A percentile compares a stretch with the other conserved stretches of the same genome.
Conservation (phyloP, 2,888 invertebrate species). For the Hetaerina titia region DNA sequence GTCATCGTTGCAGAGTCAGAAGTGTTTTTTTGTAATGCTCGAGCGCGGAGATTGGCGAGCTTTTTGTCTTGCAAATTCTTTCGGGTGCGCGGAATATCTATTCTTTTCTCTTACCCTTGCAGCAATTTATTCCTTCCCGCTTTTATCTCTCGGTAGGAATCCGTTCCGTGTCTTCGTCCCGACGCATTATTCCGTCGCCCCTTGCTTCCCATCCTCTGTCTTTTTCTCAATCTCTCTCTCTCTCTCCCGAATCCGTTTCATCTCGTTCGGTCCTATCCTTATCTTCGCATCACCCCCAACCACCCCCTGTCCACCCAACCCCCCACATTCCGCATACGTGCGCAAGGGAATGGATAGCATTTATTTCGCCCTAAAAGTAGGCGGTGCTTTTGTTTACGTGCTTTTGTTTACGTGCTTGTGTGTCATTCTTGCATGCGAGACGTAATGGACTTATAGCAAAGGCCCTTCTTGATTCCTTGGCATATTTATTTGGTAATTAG, state of each 20-base stretch:
- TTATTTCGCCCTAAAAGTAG: neutral
- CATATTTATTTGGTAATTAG: no score
- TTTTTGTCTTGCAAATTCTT: constrained; percentile 36
- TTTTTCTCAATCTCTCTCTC: no score
- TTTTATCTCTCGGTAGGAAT: neutral
- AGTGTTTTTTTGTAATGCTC: neutral
- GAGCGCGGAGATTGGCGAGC: constrained; percentile 8
- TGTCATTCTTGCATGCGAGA: neutral
- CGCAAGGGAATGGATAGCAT: neutral
- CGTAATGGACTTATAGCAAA: neutral
- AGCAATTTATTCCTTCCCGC: constrained; percentile 3
- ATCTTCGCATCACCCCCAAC: neutral
- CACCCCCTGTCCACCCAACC: neutral
- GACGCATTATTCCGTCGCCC: neutral
- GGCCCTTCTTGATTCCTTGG: neutral
- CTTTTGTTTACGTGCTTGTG: neutral
- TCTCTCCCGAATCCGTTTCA: neutral
- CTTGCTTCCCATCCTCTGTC: no score
- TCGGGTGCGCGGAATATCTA: neutral
- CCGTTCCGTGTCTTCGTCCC: constrained; percentile 19
- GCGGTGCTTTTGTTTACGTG: neutral
- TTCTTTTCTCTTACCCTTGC: neutral
- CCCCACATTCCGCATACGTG: neutral
- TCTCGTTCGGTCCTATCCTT: neutral
- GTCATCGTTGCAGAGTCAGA: neutral